Evolutionary conservation across 1,140 invertebrate species (phyloP).

Genomic region (Bilobella aurantiaca): DNA sequence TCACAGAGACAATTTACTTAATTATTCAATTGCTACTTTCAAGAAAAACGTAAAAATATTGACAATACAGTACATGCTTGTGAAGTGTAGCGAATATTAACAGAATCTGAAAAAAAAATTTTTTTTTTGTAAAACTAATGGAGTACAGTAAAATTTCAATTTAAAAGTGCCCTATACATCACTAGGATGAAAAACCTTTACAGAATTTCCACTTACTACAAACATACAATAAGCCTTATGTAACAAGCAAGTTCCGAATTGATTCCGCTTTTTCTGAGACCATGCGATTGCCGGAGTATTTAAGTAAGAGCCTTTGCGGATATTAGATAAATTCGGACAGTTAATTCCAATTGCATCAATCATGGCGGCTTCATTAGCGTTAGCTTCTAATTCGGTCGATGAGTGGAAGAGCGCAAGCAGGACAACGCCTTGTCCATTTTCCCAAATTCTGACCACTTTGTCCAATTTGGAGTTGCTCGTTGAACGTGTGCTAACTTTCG

Average conservation of each 20-base stretch:
- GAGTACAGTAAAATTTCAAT: too few relatives aligned
- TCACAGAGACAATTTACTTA: too few relatives aligned
- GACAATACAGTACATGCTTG: too few relatives aligned
- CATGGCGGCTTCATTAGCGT: conserved; percentile 33
- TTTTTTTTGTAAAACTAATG: too few relatives aligned
- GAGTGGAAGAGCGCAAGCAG: conserved; percentile 26
- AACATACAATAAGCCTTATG: conserved; percentile 25
- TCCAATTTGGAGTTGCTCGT: conserved; percentile 17
- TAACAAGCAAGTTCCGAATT: conserved; percentile 26
- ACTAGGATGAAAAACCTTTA: too few relatives aligned
- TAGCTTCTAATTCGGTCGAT: conserved; percentile 27
- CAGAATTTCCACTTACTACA: conserved; percentile 41
- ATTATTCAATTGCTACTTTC: too few relatives aligned
- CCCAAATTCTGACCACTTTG: conserved; percentile 32
- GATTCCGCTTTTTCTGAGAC: conserved; percentile 30
- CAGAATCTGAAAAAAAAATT: too few relatives aligned
- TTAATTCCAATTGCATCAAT: conserved; percentile 32
- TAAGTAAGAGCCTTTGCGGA: conserved; percentile 28
- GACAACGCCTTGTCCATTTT: conserved; percentile 20
- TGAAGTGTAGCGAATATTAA: too few relatives aligned
- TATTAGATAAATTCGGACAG: conserved; percentile 14
- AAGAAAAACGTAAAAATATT: too few relatives aligned
- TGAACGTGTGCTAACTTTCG: not conserved
- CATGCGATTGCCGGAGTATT: conserved; percentile 10
- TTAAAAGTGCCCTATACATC: too few relatives aligned